phyloP scores from a whole-genome alignment of 2,888 invertebrate genomes.

The Helleia helle region DNA sequence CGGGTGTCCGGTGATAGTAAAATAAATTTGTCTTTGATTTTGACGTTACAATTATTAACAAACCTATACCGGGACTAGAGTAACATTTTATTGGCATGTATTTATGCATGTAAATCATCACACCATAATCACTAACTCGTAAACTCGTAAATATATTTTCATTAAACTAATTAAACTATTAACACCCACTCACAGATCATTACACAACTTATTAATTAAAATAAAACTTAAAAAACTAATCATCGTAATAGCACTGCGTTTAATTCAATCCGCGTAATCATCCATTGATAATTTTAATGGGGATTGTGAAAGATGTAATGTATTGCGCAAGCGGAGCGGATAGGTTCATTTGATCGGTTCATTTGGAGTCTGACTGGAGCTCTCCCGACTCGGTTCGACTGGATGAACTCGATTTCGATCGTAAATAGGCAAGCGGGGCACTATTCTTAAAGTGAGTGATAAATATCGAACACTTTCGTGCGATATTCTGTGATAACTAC shows the following conservation, averaged over 20 bases:
- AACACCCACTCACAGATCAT: too few relatives aligned
- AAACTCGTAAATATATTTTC: too few relatives aligned
- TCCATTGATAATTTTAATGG: conserved; percentile 37
- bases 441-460: conserved; percentile 20
- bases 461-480: conserved; percentile 13
- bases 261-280: conserved; percentile 26
- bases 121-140: too few relatives aligned
- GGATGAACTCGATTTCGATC: conserved; percentile 48
- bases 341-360: conserved; percentile 43
- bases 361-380: conserved; percentile 34
- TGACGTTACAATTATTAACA: too few relatives aligned
- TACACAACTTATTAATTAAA: not conserved
- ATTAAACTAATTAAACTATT: too few relatives aligned
- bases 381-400: conserved; percentile 34
- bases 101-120: too few relatives aligned
- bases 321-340: conserved; percentile 36
- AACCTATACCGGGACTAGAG: too few relatives aligned
- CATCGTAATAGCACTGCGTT: conserved; percentile 20
- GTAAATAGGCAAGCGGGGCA: conserved; percentile 32
- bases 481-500: too few relatives aligned
- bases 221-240: not conserved
- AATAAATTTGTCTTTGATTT: too few relatives aligned
- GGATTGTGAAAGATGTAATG: conserved; percentile 37
- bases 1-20: too few relatives aligned
- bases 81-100: too few relatives aligned